These are phyloP conservation scores for Leptonema lineaticorne DNA, from an alignment of 1,140 invertebrate species.

Conservation along the genomic window DNA sequence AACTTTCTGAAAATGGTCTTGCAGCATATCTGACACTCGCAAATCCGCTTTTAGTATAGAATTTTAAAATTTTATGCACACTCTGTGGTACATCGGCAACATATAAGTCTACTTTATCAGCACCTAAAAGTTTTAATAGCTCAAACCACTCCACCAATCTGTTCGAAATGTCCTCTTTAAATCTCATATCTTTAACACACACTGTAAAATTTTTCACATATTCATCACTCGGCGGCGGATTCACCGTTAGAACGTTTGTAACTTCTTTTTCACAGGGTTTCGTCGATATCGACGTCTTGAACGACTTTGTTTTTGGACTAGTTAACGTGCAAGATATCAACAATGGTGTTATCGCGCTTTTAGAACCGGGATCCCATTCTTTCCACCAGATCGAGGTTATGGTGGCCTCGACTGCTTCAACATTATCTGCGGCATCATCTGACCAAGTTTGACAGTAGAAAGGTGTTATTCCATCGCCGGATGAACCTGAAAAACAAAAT, in stretches of 20 bases:
- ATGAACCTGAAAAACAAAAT: constrained; percentile 34
- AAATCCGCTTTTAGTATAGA: constrained; percentile 58
- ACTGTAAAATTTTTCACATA: constrained; percentile 60
- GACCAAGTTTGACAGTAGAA: constrained; percentile 52
- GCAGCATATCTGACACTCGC: constrained; percentile 59
- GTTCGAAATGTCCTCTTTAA: constrained; percentile 62
- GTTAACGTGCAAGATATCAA: constrained; percentile 52
- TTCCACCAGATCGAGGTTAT: constrained; percentile 54
- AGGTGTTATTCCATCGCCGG: constrained; percentile 40
- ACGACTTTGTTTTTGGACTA: constrained; percentile 42
- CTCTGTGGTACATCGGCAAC: constrained; percentile 59
- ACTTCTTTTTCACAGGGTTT: constrained; percentile 51
- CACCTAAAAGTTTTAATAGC: constrained; percentile 65
- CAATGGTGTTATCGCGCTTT: constrained; percentile 48
- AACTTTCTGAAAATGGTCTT: constrained; percentile 52
- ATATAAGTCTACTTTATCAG: constrained; percentile 65
- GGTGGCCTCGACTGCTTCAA: constrained; percentile 53
- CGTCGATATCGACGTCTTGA: constrained; percentile 50
- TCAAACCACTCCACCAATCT: constrained; percentile 70
- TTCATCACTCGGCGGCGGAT: constrained; percentile 35
- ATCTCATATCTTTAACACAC: constrained; percentile 72
- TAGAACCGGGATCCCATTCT: constrained; percentile 49
- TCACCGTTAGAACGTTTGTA: constrained; percentile 47
- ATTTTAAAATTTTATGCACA: constrained; percentile 56
- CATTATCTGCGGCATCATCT: constrained; percentile 12